Percentiles rank a stretch among this genome's conserved stretches.
Conservation (phyloP, 2,113 vertebrate species). For the Dissostichus mawsoni region DNA sequence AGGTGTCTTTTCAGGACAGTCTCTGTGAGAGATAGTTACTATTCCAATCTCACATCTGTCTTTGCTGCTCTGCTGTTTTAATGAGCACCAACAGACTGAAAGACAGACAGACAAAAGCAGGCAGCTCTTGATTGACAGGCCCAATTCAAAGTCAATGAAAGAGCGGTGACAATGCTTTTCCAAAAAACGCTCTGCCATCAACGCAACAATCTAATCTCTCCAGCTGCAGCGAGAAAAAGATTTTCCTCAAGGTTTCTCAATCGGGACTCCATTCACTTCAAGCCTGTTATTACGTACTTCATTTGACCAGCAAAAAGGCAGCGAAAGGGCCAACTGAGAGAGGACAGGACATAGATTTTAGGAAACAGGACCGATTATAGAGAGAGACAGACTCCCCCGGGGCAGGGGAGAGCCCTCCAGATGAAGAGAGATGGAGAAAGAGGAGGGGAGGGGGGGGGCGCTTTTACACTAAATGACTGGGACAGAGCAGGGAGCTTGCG, state of each 20-base stretch:
- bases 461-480: constrained; percentile 69
- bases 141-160: constrained; percentile 52
- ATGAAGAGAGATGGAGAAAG: constrained; percentile 56
- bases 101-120: constrained; percentile 56
- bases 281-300: constrained; percentile 19
- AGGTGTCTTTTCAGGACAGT: constrained; percentile 40
- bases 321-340: constrained; percentile 13
- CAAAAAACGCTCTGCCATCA: constrained; percentile 41
- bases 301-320: constrained; percentile 46
- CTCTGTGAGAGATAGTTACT: constrained; percentile 45
- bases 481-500: constrained; percentile 50
- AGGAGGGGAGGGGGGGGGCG: constrained; percentile 16
- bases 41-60: constrained; percentile 35
- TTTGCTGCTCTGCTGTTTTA: constrained; percentile 27
- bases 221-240: constrained; percentile 29
- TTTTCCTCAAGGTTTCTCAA: constrained; percentile 27
- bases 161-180: constrained; percentile 49
- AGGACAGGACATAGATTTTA: constrained; percentile 32
- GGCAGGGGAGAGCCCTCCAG: constrained; percentile 59
- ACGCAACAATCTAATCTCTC: constrained; percentile 43
- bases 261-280: constrained; percentile 19
- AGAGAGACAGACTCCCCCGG: constrained; percentile 59
- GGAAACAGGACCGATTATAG: constrained; percentile 58
- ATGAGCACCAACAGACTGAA: constrained; percentile 24
- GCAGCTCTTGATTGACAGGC: constrained; percentile 50